Base-by-base conservation (phyloP, 1,140 invertebrate species). In the Hyposmocoma kahamanoa region DNA sequence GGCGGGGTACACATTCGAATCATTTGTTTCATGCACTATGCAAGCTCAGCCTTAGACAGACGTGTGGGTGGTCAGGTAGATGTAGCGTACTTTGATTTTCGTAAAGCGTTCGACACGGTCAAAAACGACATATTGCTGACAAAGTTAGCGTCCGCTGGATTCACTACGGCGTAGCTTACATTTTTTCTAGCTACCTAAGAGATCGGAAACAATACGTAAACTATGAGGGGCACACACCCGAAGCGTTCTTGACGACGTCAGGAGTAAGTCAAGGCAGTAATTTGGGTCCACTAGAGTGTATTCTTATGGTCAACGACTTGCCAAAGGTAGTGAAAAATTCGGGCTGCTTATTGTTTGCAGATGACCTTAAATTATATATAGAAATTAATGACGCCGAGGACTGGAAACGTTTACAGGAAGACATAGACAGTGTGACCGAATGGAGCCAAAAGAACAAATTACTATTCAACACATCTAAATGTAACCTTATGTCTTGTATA, bases 371-470 rank as follows among this genome's bases (percentile, higher is more conserved):
- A 21, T 6, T 47, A 5, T 47, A 13, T 5, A 3, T 38, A 21
- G 13, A 28, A 21, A 47, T 47, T 13, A 47, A 47, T 4, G 18
- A 11, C 18, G 13, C 8, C 2, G 11, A 11, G n/a, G 42, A 44
- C 17, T 44, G 26, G 6, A 13, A 28, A 6, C 22, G 20, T 1
- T 24, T 44, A 11, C 42, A 44, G 17, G 11, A 11, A 2, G 42
- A 44, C 11, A 44, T 44, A 26, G n/a, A 44, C 17, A 26, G 17
- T 11, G 22, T 44, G 1, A 6, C 30, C 1, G 22, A 24, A 30
- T 44, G 42, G 42, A 44, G 42, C 20, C n/a, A 9, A 13, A 20
- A 10, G 17, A 44, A 44, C 20, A 44, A 44, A 20, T 15, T 44
- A 18, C 2, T 3, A 5, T 44, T 44, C n/a, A 44, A 44, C 19